A percentile compares a stretch with the other conserved stretches of the same genome.
Conservation (phyloP, 2,888 invertebrate genomes). For the Volucella zonaria region DNA sequence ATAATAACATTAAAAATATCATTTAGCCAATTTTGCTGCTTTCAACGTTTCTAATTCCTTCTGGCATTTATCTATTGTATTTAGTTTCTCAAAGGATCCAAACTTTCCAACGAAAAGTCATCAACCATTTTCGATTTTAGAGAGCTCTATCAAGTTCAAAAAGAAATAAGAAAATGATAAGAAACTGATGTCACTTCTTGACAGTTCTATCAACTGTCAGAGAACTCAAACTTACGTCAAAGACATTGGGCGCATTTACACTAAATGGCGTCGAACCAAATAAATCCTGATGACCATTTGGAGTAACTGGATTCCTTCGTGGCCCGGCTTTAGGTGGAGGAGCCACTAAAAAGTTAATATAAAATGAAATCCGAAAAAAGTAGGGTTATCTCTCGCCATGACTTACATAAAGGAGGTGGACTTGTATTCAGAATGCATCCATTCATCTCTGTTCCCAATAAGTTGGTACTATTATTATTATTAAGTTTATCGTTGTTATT, state of each 20-base stretch:
- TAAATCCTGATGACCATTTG: conserved; percentile 86
- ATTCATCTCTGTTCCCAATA: conserved; percentile 79
- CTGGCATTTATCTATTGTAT: conserved; percentile 16
- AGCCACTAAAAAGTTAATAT: conserved; percentile 86
- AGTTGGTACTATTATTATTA: conserved; percentile 75
- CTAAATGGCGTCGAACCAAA: conserved; percentile 91
- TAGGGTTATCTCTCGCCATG: not conserved
- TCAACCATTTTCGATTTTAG: conserved; percentile 86
- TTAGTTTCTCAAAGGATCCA: conserved; percentile 93
- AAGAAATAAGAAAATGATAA: conserved; percentile 70
- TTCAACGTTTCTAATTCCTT: conserved; percentile 31
- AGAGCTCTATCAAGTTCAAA: conserved; percentile 88
- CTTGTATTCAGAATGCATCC: conserved; percentile 78
- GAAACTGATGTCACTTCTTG: conserved; percentile 59
- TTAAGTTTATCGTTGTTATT: conserved; percentile 81
- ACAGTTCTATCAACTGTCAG: not conserved
- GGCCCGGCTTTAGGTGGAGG: conserved; percentile 92
- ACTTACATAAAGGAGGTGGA: conserved; percentile 89
- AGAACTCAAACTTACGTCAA: conserved; percentile 78
- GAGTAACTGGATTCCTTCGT: conserved; percentile 79
- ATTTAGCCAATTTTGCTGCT: conserved; percentile 61
- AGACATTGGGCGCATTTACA: conserved; percentile 80
- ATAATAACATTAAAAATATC: conserved; percentile 73
- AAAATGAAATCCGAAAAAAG: conserved; percentile 11
- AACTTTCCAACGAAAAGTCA: conserved; percentile 96